These are phyloP conservation scores for Tetranychus cinnabarinus DNA, from an alignment of 1,140 invertebrate genomes.

Conservation along the genomic window DNA sequence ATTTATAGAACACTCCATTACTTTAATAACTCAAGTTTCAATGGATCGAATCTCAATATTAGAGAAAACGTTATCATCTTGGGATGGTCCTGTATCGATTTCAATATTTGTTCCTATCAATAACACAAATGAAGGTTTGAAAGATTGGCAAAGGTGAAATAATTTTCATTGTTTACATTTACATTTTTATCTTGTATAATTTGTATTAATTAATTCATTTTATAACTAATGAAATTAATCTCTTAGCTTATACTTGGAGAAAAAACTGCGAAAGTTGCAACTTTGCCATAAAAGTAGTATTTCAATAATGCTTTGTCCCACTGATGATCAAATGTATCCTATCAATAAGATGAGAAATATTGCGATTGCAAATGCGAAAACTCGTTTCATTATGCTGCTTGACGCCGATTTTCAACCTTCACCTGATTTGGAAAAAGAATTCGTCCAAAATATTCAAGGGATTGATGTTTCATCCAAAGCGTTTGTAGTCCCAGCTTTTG, in stretches of 20 bases:
- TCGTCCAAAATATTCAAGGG: conserved; percentile 6
- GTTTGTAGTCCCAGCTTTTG: conserved; percentile 17
- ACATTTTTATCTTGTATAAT: background rate
- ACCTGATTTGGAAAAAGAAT: conserved; percentile 13
- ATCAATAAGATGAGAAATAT: conserved; percentile 16
- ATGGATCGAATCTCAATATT: conserved; percentile 16
- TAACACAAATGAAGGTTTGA: conserved; percentile 3
- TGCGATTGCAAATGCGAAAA: conserved; percentile 13
- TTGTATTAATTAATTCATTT: background rate
- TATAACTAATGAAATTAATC: background rate
- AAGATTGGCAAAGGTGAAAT: conserved; percentile 14
- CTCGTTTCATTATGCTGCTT: conserved; percentile 13
- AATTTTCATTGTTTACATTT: background rate
- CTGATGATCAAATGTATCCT: conserved; percentile 12
- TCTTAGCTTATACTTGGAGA: conserved; percentile 14
- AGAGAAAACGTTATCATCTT: conserved; percentile 13
- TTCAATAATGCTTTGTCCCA: conserved; percentile 5
- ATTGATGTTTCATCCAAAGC: conserved; percentile 6
- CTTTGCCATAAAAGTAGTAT: conserved; percentile 4
- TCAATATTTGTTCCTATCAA: conserved; percentile 15
- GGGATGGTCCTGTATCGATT: conserved; percentile 16
- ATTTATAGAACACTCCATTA: conserved; percentile 5
- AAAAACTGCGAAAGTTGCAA: conserved; percentile 13
- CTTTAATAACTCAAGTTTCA: conserved; percentile 16
- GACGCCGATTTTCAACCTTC: conserved; percentile 17